Evolutionary conservation across 2,888 invertebrate species (phyloP).

Genomic region (Cylindroiulus punctatus): DNA sequence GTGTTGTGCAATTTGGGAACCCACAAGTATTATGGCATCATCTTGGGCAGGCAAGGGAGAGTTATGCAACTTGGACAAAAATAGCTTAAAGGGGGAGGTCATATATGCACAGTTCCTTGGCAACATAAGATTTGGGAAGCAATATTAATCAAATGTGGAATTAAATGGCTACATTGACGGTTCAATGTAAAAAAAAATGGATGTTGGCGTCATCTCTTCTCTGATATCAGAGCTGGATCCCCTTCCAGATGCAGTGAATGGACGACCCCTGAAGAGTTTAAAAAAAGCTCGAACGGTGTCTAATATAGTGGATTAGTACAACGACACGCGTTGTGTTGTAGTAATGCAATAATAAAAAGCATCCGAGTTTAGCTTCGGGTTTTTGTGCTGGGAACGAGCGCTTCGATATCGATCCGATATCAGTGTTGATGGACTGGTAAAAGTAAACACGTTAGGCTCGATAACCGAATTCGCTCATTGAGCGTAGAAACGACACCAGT

Average conservation of each 20-base stretch:
- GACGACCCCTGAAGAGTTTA: not conserved
- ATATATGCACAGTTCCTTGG: too few species aligned
- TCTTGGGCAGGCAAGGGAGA: too few species aligned
- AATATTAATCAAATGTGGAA: too few species aligned
- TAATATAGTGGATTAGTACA: not conserved
- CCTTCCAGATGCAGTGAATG: not conserved
- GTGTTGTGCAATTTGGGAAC: too few species aligned
- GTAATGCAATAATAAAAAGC: constrained; percentile 17
- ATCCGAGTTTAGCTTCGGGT: not conserved
- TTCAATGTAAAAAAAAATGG: not conserved
- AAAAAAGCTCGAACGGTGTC: not conserved
- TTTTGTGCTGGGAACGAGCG: not conserved
- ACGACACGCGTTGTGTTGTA: not conserved
- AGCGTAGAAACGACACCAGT: not conserved
- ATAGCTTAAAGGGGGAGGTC: too few species aligned
- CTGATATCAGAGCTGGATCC: not conserved
- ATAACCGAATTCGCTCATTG: not conserved
- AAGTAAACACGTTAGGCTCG: constrained; percentile 33
- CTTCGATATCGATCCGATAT: constrained; percentile 28
- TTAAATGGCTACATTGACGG: too few species aligned
- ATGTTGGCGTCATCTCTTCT: not conserved
- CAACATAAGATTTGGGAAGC: too few species aligned
- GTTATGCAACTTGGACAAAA: too few species aligned
- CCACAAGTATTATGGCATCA: too few species aligned
- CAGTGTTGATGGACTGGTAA: constrained; percentile 36